Evolutionary conservation across 1,140 invertebrate genomes (phyloP).

Genomic region (Babylonia areolata): DNA sequence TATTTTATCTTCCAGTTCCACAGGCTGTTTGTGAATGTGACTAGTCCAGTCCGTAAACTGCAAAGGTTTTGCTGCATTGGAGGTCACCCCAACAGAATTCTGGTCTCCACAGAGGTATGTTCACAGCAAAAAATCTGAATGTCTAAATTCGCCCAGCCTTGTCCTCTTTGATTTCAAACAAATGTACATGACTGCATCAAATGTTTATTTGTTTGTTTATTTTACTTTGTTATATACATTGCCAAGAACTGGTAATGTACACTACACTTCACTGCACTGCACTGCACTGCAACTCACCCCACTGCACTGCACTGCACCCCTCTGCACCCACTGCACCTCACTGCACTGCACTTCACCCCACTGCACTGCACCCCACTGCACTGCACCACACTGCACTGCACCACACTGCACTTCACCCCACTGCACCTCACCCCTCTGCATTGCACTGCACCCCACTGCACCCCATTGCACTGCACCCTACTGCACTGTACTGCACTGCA

Average conservation of each 20-base stretch:
- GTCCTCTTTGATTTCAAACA: too few relatives aligned
- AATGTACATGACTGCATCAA: too few relatives aligned
- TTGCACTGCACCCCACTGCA: too few relatives aligned
- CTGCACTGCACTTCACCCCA: conserved; percentile 40
- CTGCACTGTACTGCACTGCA: too few relatives aligned
- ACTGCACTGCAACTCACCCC: conserved; percentile 32
- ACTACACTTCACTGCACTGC: neutral
- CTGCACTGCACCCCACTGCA: conserved; percentile 34
- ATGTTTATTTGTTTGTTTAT: too few relatives aligned
- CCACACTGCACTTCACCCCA: neutral
- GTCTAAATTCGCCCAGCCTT: too few relatives aligned
- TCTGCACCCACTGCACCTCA: neutral
- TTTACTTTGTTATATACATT: neutral
- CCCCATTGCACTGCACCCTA: neutral
- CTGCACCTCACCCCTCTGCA: neutral
- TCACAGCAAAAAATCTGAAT: too few relatives aligned
- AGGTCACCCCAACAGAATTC: conserved; percentile 24
- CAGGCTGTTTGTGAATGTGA: conserved; percentile 21
- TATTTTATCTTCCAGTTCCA: conserved; percentile 30
- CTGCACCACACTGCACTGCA: conserved; percentile 6
- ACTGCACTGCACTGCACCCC: conserved; percentile 42
- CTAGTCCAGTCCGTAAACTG: conserved; percentile 1
- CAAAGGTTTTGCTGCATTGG: conserved; percentile 11
- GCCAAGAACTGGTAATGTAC: conserved; percentile 13
- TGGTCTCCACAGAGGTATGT: conserved; percentile 41